These are phyloP conservation scores for Ephydatia muelleri DNA, from an alignment of 37 sponge, comb jelly and placozoan species.

Conservation along the genomic window DNA sequence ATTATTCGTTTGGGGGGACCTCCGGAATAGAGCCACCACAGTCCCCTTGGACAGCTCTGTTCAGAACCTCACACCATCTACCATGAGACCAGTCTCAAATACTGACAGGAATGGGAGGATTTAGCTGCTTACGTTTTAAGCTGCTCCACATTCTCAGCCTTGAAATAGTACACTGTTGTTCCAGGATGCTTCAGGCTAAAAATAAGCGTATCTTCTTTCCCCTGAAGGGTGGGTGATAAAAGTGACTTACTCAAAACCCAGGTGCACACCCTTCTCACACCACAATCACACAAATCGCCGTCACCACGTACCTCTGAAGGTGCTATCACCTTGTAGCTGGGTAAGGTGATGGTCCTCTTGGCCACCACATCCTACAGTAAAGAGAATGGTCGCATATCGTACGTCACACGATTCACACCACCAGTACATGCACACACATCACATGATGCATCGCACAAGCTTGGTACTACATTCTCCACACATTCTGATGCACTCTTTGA, in stretches of 20 bases:
- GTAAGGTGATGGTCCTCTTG: constrained; percentile 52
- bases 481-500: too few relatives aligned
- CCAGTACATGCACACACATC: too few relatives aligned
- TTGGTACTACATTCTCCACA: too few relatives aligned
- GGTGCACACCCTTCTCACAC: background rate
- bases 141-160: constrained; percentile 61
- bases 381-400: too few relatives aligned
- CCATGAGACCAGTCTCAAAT: too few relatives aligned
- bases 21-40: too few relatives aligned
- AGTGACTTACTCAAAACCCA: background rate
- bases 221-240: constrained; percentile 8
- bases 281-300: background rate
- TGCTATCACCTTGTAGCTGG: constrained; percentile 47
- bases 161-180: constrained; percentile 54
- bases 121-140: constrained; percentile 37
- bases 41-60: too few relatives aligned
- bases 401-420: too few relatives aligned
- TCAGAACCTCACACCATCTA: too few relatives aligned
- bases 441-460: too few relatives aligned
- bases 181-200: constrained; percentile 68
- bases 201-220: constrained; percentile 49
- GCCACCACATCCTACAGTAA: constrained; percentile 63
- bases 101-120: too few relatives aligned
- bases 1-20: too few relatives aligned
- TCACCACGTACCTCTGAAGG: background rate